Conservation (phyloP, 2,888 invertebrate species). For the Muschampia plurimacula region DNA sequence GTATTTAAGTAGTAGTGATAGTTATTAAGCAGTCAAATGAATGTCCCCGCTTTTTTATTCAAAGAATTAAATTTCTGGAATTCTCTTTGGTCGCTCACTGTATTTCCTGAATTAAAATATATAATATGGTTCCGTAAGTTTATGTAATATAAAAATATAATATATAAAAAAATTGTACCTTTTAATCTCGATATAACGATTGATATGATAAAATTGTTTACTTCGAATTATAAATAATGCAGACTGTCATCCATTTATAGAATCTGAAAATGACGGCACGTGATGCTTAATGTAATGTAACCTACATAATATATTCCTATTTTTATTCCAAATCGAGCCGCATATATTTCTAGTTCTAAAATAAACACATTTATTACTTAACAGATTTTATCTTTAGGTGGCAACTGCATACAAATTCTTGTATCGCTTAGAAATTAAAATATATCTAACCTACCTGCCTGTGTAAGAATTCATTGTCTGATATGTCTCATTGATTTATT, state of each 20-base stretch:
- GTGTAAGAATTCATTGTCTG: not conserved
- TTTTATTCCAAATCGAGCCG: not conserved
- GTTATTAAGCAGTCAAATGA: conserved; percentile 58
- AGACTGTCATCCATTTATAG: not conserved
- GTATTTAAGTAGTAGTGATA: conserved; percentile 60
- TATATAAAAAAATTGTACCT: not conserved
- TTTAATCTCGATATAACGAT: conserved; percentile 1
- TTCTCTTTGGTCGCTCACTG: conserved; percentile 17
- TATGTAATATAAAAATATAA: not conserved
- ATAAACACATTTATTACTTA: not conserved
- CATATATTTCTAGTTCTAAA: not conserved
- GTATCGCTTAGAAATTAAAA: conserved; percentile 30
- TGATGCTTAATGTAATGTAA: not conserved
- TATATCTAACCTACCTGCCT: not conserved
- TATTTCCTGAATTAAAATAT: not conserved
- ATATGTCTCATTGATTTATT: not conserved
- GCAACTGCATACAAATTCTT: conserved; percentile 14
- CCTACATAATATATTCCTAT: not conserved
- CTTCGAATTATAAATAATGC: not conserved
- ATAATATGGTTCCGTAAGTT: not conserved
- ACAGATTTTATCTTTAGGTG: conserved; percentile 28
- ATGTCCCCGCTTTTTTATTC: conserved; percentile 38
- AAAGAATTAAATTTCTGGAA: not conserved
- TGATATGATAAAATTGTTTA: conserved; percentile 2
- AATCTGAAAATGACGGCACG: not conserved